phyloP scores from a whole-genome alignment of 1,140 invertebrate species.

The Apis mellifera region Amel_HAv3.1 CM009934.2:12124001-12124500 shows the following conservation, averaged over 20 bases:
- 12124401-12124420: constrained; percentile 11
- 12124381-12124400: background rate
- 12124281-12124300: background rate
- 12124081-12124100: too few relatives aligned
- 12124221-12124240: background rate
- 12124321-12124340: background rate
- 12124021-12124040: too few relatives aligned
- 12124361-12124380: background rate
- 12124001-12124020: too few relatives aligned
- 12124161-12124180: background rate
- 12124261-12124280: background rate
- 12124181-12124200: background rate
- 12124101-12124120: background rate
- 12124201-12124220: background rate
- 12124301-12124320: background rate
- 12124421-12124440: constrained; percentile 44
- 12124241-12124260: background rate
- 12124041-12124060: too few relatives aligned
- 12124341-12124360: background rate
- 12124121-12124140: background rate
- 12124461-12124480: constrained; percentile 55
- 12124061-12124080: too few relatives aligned
- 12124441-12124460: constrained; percentile 49
- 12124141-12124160: background rate
- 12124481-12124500: constrained; percentile 15